Conservation (phyloP, 2,113 vertebrate genomes). For the Excalfactoria chinensis region DNA sequence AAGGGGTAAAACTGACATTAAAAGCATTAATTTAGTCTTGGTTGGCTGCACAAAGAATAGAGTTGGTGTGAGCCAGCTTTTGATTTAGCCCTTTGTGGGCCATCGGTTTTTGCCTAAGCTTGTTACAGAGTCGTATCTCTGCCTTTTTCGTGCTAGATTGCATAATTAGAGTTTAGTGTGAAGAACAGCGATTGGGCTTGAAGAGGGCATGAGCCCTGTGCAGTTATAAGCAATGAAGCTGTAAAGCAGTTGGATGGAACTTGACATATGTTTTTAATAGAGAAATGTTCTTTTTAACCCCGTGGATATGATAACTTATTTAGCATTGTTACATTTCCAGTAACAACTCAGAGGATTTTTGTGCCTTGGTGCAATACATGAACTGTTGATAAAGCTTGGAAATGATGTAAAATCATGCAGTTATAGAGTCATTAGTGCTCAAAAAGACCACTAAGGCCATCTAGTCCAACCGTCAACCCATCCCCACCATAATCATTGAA, state of each 20-base stretch:
- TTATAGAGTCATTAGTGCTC: too few species aligned
- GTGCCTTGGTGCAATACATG: too few species aligned
- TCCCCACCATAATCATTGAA: too few species aligned
- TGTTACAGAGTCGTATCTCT: slow-evolving; percentile 16
- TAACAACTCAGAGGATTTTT: not conserved
- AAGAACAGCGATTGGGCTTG: not conserved
- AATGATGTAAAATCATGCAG: not conserved
- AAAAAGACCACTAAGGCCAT: too few species aligned
- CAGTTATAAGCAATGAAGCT: not conserved
- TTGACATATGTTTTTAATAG: not conserved
- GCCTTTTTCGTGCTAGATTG: not conserved
- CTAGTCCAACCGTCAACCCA: too few species aligned
- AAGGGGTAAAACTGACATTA: slow-evolving; percentile 54
- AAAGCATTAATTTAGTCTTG: slow-evolving; percentile 63
- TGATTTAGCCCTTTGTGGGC: slow-evolving; percentile 37
- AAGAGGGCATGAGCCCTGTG: not conserved
- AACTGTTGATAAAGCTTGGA: not conserved
- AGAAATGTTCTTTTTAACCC: not conserved
- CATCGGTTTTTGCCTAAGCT: slow-evolving; percentile 49
- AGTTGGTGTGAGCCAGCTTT: slow-evolving; percentile 41
- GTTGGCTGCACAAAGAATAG: slow-evolving; percentile 31
- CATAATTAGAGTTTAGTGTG: slow-evolving; percentile 23
- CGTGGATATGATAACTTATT: not conserved
- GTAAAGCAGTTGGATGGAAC: not conserved
- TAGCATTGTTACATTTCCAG: not conserved